Evolutionary conservation across 53 echinoderm and acorn worm species (phyloP).

Genomic region (Arbacia lixula): DNA sequence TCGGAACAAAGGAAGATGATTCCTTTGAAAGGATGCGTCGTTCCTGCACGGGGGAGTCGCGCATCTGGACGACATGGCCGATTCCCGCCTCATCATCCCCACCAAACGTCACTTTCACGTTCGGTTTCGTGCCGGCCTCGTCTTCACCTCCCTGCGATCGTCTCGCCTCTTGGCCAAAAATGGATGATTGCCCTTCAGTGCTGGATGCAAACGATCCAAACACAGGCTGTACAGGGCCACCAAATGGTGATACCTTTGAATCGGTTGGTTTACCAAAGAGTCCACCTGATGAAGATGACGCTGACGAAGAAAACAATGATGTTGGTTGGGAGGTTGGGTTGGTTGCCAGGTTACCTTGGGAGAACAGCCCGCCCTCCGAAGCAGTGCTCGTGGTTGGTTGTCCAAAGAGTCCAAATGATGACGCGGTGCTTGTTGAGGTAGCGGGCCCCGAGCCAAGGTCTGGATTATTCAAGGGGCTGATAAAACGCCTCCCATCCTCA

Average conservation of each 20-base stretch:
- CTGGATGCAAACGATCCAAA: slow-evolving; percentile 19
- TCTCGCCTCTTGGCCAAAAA: neutral
- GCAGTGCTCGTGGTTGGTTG: slow-evolving; percentile 2
- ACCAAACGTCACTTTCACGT: slow-evolving; percentile 16
- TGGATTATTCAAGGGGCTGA: slow-evolving; percentile 47
- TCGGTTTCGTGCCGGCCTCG: neutral
- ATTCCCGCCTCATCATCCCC: slow-evolving; percentile 28
- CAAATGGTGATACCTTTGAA: neutral
- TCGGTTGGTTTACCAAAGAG: slow-evolving; percentile 22
- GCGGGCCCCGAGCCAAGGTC: neutral
- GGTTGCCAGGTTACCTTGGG: neutral
- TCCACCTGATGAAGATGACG: slow-evolving; percentile 2
- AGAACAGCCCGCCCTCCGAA: neutral
- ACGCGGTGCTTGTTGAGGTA: neutral
- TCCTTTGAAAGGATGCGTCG: slow-evolving; percentile 23
- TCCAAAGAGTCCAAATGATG: slow-evolving; percentile 11
- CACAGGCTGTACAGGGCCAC: neutral
- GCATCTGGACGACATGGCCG: neutral
- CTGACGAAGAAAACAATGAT: neutral
- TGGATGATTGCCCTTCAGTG: neutral
- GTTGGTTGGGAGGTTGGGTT: neutral
- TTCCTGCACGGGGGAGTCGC: neutral
- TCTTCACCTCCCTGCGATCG: neutral
- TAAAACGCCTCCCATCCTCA: slow-evolving; percentile 28
- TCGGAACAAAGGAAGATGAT: neutral